Evolutionary conservation across 2,113 vertebrate species (phyloP), one percentile per base, ranked within the genome.

Genomic region (Neogobius melanostomus): DNA sequence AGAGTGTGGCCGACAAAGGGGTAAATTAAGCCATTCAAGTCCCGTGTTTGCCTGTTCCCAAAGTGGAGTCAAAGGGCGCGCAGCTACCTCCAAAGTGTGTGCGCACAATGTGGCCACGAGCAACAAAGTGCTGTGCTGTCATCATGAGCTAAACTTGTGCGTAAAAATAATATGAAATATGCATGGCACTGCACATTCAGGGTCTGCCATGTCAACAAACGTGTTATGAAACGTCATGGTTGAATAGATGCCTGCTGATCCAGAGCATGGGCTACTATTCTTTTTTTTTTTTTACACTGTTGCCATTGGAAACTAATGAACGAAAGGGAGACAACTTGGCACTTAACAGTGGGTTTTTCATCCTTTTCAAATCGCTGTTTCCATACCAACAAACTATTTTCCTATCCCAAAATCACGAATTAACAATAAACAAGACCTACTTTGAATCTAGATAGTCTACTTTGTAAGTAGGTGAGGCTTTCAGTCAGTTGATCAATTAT

Each of bases 1-100:
- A 14, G 11, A 76, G 44, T 11, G 61, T 2, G 47, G 6, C 68
- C 66, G 42, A 74, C 72, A 88, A 83, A 80, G 71, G 17, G 90
- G 88, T 91, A 88, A 84, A 82, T 67, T 12, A 36, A 78, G 68
- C 11, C 8, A 4, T 11, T 36, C 15, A 54, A 2, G 36, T 70
- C 64, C 5, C 62, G 64, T 78, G 72, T 82, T 83, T 81, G 68
- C 51, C 10, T 79, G 15, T 66, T 67, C 69, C 52, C 47, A 6
- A 5, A 11, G 59, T 28, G 12, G 46, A 45, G 65, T 57, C 48
- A 28, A 61, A 53, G 77, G 49, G 64, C 50, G 12, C 63, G 47
- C 45, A 51, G 46, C 10, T 11, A 10, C 53, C 49, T 16, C 6
- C 11, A 10, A 36, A 36, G 45, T 9, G 47, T 28, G 5, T 44